Evolutionary conservation across 2,113 vertebrate genomes (phyloP).

Genomic region (Eulemur macaco): DNA sequence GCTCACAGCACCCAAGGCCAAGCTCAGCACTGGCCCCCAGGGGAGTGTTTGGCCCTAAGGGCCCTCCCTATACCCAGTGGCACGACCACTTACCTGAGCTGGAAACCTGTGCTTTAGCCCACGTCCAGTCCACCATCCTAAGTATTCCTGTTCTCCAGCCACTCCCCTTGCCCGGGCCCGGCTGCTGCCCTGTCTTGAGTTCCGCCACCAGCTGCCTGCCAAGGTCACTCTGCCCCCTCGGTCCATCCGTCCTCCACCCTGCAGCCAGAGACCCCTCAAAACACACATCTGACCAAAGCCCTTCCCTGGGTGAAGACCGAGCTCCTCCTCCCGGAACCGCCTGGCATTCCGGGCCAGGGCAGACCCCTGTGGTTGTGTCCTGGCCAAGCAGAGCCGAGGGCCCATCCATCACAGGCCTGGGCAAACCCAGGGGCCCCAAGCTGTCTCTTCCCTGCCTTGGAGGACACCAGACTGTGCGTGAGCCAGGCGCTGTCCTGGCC

Average conservation of each 20-base stretch:
- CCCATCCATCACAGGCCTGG: accelerated
- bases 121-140: accelerated
- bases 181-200: not conserved
- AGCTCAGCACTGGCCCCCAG: not conserved
- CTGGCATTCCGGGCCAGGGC: not conserved
- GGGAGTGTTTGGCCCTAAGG: not conserved
- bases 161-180: not conserved
- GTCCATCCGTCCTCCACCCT: not conserved
- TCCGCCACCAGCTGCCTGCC: not conserved
- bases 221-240: not conserved
- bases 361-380: not conserved
- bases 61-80: not conserved
- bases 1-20: too few species aligned
- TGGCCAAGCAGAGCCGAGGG: accelerated
- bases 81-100: not conserved
- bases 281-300: not conserved
- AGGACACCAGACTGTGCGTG: not conserved
- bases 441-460: not conserved
- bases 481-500: not conserved
- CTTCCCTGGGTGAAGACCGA: not conserved
- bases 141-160: accelerated
- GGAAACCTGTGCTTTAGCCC: not conserved
- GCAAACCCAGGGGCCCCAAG: too few species aligned
- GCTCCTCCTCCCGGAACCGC: accelerated
- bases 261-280: not conserved